A percentile compares a stretch with the other conserved stretches of the same genome.
phyloP scores from a whole-genome alignment of 2,113 vertebrate species.

The Tautogolabrus adspersus region DNA sequence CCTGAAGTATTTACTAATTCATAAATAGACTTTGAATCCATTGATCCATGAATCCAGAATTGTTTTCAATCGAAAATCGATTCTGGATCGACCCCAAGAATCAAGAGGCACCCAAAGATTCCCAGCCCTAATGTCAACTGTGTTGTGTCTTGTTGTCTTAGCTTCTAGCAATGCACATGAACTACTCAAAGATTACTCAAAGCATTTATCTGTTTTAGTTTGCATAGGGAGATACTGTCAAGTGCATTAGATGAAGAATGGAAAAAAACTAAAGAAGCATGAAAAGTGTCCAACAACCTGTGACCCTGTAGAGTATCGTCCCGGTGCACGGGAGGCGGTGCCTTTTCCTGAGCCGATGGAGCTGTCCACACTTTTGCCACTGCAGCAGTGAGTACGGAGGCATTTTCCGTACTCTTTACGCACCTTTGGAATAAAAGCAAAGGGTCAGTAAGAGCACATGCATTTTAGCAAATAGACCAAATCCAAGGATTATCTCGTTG shows the following conservation, averaged over 20 bases:
- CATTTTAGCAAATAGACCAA: neutral
- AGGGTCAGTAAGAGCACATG: neutral
- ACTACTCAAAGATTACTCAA: neutral
- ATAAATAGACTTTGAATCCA: too few species aligned
- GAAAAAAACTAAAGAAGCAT: neutral
- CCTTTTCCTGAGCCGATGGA: slow-evolving; percentile 96
- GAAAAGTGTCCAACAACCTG: slow-evolving; percentile 85
- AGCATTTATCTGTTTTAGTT: neutral
- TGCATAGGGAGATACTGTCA: neutral
- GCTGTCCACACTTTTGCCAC: slow-evolving; percentile 95
- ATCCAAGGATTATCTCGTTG: neutral
- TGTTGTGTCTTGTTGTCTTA: neutral
- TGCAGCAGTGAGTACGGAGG: slow-evolving; percentile 95
- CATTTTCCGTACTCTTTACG: slow-evolving; percentile 98
- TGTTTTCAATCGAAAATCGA: too few species aligned
- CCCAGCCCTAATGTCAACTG: neutral
- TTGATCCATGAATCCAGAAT: too few species aligned
- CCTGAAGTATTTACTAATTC: too few species aligned
- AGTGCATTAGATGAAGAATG: neutral
- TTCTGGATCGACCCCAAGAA: too few species aligned
- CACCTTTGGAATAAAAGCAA: slow-evolving; percentile 82
- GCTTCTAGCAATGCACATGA: neutral
- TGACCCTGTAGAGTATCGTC: slow-evolving; percentile 94
- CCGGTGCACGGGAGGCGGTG: slow-evolving; percentile 90
- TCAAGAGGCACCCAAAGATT: too few species aligned